phyloP scores from a whole-genome alignment of 2,797 vertebrate species.

The Buceros bicornis region DNA sequence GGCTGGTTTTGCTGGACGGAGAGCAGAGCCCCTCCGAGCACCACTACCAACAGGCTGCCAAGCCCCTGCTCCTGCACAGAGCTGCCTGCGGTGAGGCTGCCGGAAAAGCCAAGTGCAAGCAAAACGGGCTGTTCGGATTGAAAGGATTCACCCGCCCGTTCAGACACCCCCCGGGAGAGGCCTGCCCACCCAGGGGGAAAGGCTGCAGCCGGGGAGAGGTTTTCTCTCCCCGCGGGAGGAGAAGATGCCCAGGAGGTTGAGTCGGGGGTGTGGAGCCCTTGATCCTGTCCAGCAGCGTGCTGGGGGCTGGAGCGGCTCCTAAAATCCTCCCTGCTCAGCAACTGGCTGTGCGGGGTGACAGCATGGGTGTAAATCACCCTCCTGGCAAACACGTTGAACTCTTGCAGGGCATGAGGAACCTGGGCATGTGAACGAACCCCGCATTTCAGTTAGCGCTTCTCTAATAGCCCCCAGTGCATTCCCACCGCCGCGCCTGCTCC shows the following conservation, averaged over 20 bases:
- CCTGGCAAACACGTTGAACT: background rate
- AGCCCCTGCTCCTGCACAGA: background rate
- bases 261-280: background rate
- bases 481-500: background rate
- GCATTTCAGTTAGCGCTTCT: background rate
- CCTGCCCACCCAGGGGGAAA: background rate
- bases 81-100: background rate
- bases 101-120: fast-evolving
- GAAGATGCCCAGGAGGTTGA: background rate
- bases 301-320: background rate
- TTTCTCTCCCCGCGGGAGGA: background rate
- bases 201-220: background rate
- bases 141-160: background rate
- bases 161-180: background rate
- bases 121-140: background rate
- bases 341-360: background rate
- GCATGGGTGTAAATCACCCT: background rate
- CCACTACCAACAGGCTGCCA: background rate
- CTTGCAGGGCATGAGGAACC: background rate
- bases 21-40: background rate
- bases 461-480: background rate
- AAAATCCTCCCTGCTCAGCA: background rate
- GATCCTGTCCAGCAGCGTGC: background rate
- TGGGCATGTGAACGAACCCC: background rate
- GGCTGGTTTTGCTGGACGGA: background rate